Evolutionary conservation across 2,888 invertebrate genomes (phyloP), one percentile per base, ranked within the genome.

Genomic region (Lycaena phlaeas): DNA sequence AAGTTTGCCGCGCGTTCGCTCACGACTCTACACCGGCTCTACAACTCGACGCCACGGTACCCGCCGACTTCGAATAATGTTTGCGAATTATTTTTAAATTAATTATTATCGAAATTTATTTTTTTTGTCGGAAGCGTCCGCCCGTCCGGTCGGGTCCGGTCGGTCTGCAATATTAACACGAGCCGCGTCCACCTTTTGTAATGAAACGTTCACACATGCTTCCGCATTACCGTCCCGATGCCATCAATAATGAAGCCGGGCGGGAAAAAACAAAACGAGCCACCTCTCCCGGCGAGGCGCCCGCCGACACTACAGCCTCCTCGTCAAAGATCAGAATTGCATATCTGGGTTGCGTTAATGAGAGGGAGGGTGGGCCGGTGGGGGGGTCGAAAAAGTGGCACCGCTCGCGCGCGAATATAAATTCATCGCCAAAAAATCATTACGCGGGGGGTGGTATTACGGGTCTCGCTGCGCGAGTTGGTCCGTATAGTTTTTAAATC

Each of bases 381-480:
- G 72, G 82, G 74, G 79, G 74, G 74, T 79, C 79, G 82, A 84
- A 84, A 84, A 82, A 82, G 82, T 82, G 82, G 79, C 85, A 81
- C 85, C 86, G 85, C 82, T 84, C 86, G 86, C 86, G 87, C 87
- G 87, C 88, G 87, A 88, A 88, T 85, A 85, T 88, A 88, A 89
- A 90, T 90, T 90, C 90, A 89, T 89, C 90, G 90, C 90, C 91
- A 91, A 91, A 91, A 91, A 91, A 91, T 91, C 91, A 91, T 91
- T 91, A 91, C 90, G 90, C 90, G 88, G 88, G 89, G 87, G 88
- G 87, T 87, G 88, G 88, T 87, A 88, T 87, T 88, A 87, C 87
- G 87, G 76, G 75, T 73, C 67, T 75, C 68, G 70, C 72, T 73
- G 82, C 78, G 84, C 77, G 81, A 71, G 78, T 74, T 70, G 65